Percentiles rank a stretch among this genome's conserved stretches.
Evolutionary conservation across 2,797 vertebrate genomes (phyloP).

Genomic region (Sebastolobus altivelis): DNA sequence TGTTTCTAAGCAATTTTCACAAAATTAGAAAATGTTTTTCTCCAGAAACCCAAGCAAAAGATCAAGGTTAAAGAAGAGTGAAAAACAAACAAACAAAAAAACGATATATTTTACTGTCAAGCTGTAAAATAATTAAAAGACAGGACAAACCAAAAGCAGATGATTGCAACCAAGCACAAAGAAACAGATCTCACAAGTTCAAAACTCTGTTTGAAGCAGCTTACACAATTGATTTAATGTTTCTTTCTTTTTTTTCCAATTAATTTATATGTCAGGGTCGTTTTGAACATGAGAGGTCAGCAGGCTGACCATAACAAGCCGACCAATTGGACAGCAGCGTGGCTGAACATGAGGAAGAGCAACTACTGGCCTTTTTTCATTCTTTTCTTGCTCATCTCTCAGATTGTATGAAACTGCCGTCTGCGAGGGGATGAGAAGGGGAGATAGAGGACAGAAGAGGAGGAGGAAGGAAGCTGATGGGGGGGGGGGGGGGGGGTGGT

Average conservation of each 20-base stretch:
- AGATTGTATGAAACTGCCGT: conserved; percentile 31
- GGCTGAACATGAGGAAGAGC: conserved; percentile 3
- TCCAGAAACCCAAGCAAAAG: neutral
- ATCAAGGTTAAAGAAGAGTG: neutral
- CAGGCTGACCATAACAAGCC: conserved; percentile 4
- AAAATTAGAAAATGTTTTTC: conserved; percentile 2
- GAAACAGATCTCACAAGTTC: conserved; percentile 1
- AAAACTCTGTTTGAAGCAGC: conserved; percentile 3
- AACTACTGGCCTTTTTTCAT: neutral
- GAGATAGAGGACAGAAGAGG: conserved; percentile 27
- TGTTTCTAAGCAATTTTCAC: neutral
- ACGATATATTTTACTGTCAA: neutral
- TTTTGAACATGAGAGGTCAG: conserved; percentile 36
- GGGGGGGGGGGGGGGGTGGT: conserved; percentile 18
- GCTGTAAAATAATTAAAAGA: neutral
- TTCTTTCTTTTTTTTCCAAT: neutral
- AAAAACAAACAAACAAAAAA: neutral
- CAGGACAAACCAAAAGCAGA: neutral
- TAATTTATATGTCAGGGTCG: neutral
- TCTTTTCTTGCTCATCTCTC: conserved; percentile 23
- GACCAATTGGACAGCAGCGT: neutral
- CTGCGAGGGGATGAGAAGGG: conserved; percentile 25
- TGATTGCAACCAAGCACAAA: neutral
- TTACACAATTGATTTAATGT: conserved; percentile 25
- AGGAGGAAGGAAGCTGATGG: conserved; percentile 46